Evolutionary conservation across 2,888 invertebrate genomes (phyloP).

Genomic region (Tupiocoris notatus): DNA sequence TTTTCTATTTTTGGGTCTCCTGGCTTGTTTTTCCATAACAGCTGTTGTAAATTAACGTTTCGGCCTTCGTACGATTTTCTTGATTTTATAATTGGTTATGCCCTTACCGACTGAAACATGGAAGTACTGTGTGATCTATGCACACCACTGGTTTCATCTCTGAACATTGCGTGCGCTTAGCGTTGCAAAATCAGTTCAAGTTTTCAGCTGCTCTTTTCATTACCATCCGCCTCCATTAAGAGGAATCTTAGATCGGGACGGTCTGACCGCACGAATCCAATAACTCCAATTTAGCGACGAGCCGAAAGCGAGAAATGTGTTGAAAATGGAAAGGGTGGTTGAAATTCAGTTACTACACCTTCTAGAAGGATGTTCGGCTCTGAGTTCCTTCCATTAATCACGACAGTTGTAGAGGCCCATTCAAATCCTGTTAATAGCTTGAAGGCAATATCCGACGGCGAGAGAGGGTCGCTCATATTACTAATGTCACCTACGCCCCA

Average conservation of each 20-base stretch:
- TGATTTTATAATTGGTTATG: too few relatives aligned
- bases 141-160: too few relatives aligned
- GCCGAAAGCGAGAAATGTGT: background rate
- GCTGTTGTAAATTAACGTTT: too few relatives aligned
- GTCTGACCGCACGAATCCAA: conserved; percentile 29
- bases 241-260: background rate
- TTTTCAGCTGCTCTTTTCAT: background rate
- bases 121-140: too few relatives aligned
- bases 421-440: conserved; percentile 18
- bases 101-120: too few relatives aligned
- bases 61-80: too few relatives aligned
- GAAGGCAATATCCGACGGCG: conserved; percentile 7
- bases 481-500: conserved; percentile 20
- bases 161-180: too few relatives aligned
- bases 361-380: background rate
- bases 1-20: too few relatives aligned
- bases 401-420: conserved; percentile 2
- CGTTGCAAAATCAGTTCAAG: too few relatives aligned
- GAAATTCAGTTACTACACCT: background rate
- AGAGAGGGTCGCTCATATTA: conserved; percentile 9
- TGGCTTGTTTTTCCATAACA: too few relatives aligned
- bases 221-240: background rate
- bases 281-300: conserved; percentile 13
- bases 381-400: conserved; percentile 9
- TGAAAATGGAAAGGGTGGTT: background rate